Evolutionary conservation across 2,888 invertebrate species (phyloP), one percentile per base, ranked within the genome.

Genomic region (Ecdyonurus torrentis): DNA sequence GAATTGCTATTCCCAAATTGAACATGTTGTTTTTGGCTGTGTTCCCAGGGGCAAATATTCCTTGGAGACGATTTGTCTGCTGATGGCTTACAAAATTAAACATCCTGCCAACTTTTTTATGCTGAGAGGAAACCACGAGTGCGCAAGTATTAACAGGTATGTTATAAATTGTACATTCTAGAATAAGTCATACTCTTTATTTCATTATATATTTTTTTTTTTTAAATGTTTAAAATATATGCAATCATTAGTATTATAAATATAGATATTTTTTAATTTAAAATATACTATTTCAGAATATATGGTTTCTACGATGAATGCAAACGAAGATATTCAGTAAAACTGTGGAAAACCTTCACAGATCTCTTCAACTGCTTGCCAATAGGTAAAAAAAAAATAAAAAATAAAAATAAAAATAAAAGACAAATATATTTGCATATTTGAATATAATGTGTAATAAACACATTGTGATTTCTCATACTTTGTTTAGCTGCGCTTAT

Each of bases 231-330:
- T n/a, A n/a, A n/a, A n/a, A n/a, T n/a, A n/a, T n/a, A n/a, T n/a
- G n/a, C n/a, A n/a, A n/a, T n/a, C n/a, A n/a, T n/a, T n/a, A n/a
- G n/a, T n/a, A n/a, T n/a, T n/a, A n/a, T n/a, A n/a, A n/a, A n/a
- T n/a, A 58, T 58, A 19, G 3, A 37, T 37, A 5, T 37, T 5
- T 15, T 37, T 59, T 5, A 24, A 7, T 23, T 19, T 23, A 7
- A 23, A 7, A 15, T 20, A 10, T 58, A 5, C 15, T 20, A 19
- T 59, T 20, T 23, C 70, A 78, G 78, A 69, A 76, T 79, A 60
- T 80, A 80, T 71, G 80, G 80, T 20, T 81, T 80, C 70, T 80
- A 79, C 69, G 78, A 79, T 69, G 80, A 81, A 70, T 80, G 74
- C 67, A 78, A 79, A 68, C 69, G 78, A 67, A 71, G 78, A 65